Conservation (phyloP, 2,113 vertebrate species). For the Tachuris rubrigastra region DNA sequence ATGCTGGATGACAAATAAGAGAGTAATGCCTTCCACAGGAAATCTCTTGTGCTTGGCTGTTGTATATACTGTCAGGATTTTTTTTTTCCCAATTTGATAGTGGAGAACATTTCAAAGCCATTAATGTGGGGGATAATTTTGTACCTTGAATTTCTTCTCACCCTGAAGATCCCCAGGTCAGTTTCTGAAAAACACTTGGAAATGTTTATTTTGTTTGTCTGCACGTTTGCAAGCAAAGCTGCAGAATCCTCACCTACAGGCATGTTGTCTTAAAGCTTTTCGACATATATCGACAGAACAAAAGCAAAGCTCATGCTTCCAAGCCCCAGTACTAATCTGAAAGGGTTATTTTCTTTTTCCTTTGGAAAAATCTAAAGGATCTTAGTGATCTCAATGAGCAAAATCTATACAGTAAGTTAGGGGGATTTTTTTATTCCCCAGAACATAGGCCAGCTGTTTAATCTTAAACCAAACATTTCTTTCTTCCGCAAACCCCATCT, state of each 20-base stretch:
- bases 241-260: neutral
- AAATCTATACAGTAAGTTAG: neutral
- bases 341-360: neutral
- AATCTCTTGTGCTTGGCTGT: neutral
- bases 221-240: neutral
- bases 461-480: neutral
- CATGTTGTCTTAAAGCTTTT: neutral
- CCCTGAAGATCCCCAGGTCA: neutral
- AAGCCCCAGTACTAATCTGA: neutral
- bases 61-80: neutral
- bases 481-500: neutral
- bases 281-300: neutral
- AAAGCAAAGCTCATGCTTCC: neutral
- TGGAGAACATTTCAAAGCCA: neutral
- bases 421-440: accelerated
- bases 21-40: neutral
- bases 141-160: neutral
- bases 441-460: neutral
- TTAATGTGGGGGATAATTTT: neutral
- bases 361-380: neutral
- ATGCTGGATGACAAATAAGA: neutral
- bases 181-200: neutral
- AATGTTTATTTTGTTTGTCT: neutral
- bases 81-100: neutral
- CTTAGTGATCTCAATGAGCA: neutral